These are phyloP conservation scores for Furcula furcula DNA, from an alignment of 2,888 invertebrate genomes.

Conservation along the genomic window DNA sequence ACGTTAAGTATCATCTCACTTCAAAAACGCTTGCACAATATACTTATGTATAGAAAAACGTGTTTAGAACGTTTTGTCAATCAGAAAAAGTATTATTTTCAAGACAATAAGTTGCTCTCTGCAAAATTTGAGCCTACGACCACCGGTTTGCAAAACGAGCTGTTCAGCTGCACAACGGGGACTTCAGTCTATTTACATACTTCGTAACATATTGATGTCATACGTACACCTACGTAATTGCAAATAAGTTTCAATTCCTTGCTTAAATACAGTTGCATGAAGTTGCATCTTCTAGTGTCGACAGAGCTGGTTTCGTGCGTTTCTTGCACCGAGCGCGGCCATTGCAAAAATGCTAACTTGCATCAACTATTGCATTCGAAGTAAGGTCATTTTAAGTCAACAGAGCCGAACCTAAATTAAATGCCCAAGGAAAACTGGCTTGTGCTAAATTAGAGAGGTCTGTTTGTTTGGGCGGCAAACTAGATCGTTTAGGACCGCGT, in stretches of 20 bases:
- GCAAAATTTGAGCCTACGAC: too few species aligned
- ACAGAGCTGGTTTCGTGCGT: conserved; percentile 23
- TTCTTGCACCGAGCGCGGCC: conserved; percentile 23
- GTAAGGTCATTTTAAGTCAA: conserved; percentile 37
- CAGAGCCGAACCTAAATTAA: conserved; percentile 28
- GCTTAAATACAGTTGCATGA: not conserved
- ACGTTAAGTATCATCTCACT: too few species aligned
- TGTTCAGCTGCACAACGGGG: too few species aligned
- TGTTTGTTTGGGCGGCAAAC: conserved; percentile 31
- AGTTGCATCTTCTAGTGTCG: conserved; percentile 27
- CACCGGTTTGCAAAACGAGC: too few species aligned
- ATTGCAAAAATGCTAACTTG: conserved; percentile 34
- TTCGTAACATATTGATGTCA: too few species aligned
- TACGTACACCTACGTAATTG: too few species aligned
- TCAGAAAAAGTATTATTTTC: too few species aligned
- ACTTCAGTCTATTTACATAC: too few species aligned
- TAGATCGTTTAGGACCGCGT: conserved; percentile 19
- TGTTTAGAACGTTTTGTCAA: too few species aligned
- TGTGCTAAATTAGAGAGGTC: conserved; percentile 42
- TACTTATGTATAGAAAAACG: too few species aligned
- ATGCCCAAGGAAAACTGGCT: conserved; percentile 39
- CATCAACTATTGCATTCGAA: conserved; percentile 39
- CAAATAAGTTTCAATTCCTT: not conserved
- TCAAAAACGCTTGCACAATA: too few species aligned
- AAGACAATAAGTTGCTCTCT: too few species aligned